Conservation (phyloP, 2,113 vertebrate species). For the Ciconia boyciana region DNA sequence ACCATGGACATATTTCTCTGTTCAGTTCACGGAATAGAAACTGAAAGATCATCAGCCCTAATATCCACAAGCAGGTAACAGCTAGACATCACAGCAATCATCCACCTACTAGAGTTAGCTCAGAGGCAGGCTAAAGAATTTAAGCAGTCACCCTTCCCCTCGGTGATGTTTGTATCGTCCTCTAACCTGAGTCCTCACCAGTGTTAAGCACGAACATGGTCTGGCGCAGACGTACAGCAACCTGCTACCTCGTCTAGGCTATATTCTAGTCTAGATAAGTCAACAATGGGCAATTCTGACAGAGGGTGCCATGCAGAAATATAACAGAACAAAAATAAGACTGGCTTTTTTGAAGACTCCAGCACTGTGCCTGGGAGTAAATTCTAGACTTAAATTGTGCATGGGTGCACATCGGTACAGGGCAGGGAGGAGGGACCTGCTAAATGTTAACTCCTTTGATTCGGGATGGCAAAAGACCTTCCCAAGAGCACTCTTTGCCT, state of each 20-base stretch:
- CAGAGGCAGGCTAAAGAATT: not conserved
- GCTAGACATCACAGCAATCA: not conserved
- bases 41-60: conserved; percentile 69
- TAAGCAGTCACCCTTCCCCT: not conserved
- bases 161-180: accelerated
- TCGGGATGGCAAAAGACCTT: not conserved
- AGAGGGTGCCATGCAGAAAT: not conserved
- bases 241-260: accelerated
- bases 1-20: conserved; percentile 46
- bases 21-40: not conserved
- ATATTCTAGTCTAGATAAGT: not conserved
- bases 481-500: not conserved
- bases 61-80: not conserved
- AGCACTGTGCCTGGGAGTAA: not conserved
- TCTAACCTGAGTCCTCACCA: not conserved
- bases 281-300: not conserved
- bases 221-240: not conserved
- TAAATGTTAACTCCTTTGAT: not conserved
- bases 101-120: not conserved
- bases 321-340: not conserved
- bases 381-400: not conserved
- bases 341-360: not conserved
- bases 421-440: not conserved
- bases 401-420: accelerated
- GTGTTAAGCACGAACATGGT: not conserved